These are phyloP conservation scores for Drosophila nikananu DNA, from an alignment of 1,140 invertebrate genomes.

Conservation along the genomic window DNA sequence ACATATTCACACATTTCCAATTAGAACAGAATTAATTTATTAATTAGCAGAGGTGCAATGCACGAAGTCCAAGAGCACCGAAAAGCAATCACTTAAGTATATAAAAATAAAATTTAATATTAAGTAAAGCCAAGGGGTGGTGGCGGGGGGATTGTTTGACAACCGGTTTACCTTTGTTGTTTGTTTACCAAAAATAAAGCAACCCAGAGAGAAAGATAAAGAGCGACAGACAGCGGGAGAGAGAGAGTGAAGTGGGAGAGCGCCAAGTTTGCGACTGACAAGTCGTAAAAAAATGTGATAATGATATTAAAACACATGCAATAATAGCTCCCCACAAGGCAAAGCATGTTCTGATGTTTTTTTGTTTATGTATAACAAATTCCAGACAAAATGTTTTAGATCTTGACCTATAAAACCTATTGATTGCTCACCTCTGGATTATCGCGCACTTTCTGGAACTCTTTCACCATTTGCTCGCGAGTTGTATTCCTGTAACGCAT, in stretches of 20 bases:
- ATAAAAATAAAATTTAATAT: constrained; percentile 32
- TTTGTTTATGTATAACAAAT: constrained; percentile 11
- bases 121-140: constrained; percentile 4
- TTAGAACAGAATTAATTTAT: constrained; percentile 41
- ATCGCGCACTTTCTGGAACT: constrained; percentile 94
- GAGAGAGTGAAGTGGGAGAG: constrained; percentile 13
- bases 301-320: constrained; percentile 31
- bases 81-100: constrained; percentile 37
- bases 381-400: constrained; percentile 18
- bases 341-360: constrained; percentile 34
- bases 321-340: constrained; percentile 24
- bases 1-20: constrained; percentile 6
- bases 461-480: constrained; percentile 94
- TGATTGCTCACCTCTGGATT: constrained; percentile 91
- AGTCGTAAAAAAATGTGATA: constrained; percentile 42
- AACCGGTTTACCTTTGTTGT: constrained; percentile 64
- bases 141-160: constrained; percentile 6
- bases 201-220: constrained; percentile 1
- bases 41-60: constrained; percentile 40
- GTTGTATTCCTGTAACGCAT: constrained; percentile 94
- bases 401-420: constrained; percentile 22
- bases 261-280: constrained; percentile 19
- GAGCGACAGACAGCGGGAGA: neutral
- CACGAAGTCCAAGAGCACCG: constrained; percentile 19
- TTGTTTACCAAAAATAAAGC: constrained; percentile 69